Evolutionary conservation across 1,140 invertebrate genomes (phyloP).

Genomic region (Brachystomella parvula): DNA sequence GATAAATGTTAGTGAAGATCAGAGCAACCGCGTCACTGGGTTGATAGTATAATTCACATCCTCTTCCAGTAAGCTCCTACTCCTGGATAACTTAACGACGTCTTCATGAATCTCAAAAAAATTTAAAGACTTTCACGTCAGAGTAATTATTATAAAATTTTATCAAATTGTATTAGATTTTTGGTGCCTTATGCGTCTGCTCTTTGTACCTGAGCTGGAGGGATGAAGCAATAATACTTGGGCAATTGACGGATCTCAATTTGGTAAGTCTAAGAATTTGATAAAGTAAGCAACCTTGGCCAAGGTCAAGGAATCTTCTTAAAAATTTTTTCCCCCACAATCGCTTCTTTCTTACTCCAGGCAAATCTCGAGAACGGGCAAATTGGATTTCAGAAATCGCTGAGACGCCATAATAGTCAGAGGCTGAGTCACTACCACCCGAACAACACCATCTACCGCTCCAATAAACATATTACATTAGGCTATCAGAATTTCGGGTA

Average conservation of each 20-base stretch:
- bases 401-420: not conserved
- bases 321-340: not conserved
- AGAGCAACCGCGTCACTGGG: no score
- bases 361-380: not conserved
- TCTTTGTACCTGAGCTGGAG: slow-evolving; percentile 52
- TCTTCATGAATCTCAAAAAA: no score
- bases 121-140: not conserved
- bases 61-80: no score
- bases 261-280: slow-evolving; percentile 40
- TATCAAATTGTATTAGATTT: slow-evolving; percentile 27
- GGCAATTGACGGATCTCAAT: slow-evolving; percentile 43
- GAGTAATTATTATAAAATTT: not conserved
- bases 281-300: no score
- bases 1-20: no score
- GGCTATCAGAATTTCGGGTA: slow-evolving; percentile 34
- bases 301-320: no score
- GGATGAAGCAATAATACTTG: slow-evolving; percentile 45
- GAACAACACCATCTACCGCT: not conserved
- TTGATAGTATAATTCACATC: no score
- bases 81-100: no score
- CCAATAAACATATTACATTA: slow-evolving; percentile 15
- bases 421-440: not conserved
- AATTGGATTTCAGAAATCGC: not conserved
- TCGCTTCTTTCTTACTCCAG: not conserved
- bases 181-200: slow-evolving; percentile 52